phyloP scores from a whole-genome alignment of 1,140 invertebrate genomes.

The Diuraphis noxia region DNA sequence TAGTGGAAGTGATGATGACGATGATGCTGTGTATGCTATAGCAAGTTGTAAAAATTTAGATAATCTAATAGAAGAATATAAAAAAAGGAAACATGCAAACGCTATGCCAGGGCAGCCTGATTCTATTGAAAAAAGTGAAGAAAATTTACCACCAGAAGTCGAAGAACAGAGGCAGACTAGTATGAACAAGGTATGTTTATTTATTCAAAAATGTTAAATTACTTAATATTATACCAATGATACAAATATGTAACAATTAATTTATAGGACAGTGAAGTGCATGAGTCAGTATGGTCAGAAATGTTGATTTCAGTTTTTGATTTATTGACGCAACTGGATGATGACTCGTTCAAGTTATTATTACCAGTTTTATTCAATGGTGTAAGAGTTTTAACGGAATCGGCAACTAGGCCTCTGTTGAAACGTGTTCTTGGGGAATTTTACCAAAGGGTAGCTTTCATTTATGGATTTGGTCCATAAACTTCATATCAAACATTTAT shows the following conservation, averaged over 20 bases:
- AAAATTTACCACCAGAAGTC: constrained; percentile 70
- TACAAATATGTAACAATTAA: background rate
- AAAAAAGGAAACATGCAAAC: constrained; percentile 66
- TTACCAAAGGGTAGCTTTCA: constrained; percentile 66
- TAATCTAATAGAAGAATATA: constrained; percentile 67
- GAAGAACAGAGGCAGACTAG: constrained; percentile 76
- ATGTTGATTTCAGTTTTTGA: constrained; percentile 67
- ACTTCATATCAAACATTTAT: background rate
- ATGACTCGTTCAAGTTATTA: constrained; percentile 65
- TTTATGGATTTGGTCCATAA: constrained; percentile 65
- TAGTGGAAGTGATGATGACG: constrained; percentile 44
- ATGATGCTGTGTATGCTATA: constrained; percentile 62
- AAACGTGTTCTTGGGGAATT: constrained; percentile 67
- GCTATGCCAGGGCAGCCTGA: constrained; percentile 61
- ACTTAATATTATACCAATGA: background rate
- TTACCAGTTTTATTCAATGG: constrained; percentile 69
- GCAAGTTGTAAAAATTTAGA: constrained; percentile 60
- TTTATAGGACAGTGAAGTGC: constrained; percentile 68
- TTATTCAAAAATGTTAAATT: no score
- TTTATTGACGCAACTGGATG: constrained; percentile 65
- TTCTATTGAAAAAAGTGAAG: constrained; percentile 57
- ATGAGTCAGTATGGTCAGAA: constrained; percentile 69
- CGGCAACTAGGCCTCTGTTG: constrained; percentile 66
- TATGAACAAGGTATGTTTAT: constrained; percentile 77
- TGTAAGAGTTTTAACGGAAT: constrained; percentile 67